Conservation (phyloP, 1,140 invertebrate genomes). For the Octopus sinensis region DNA sequence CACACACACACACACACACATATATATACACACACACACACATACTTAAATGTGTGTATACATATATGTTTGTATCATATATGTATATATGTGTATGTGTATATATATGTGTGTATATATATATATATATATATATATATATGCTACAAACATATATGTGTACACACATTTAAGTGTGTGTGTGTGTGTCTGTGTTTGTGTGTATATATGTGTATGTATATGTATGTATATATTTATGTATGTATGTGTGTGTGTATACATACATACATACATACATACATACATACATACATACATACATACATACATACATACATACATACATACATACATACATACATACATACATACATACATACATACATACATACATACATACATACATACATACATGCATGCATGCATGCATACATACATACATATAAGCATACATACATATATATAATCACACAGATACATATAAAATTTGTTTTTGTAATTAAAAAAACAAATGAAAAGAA, state of each 20-base stretch:
- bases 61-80: background rate
- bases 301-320: background rate
- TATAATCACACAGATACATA: background rate
- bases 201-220: too few relatives aligned
- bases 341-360: background rate
- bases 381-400: background rate
- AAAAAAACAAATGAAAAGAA: too few relatives aligned
- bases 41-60: too few relatives aligned
- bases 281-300: background rate
- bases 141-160: background rate
- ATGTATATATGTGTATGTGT: background rate
- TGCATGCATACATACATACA: background rate
- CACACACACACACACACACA: too few relatives aligned
- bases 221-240: background rate
- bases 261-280: background rate
- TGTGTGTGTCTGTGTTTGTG: too few relatives aligned
- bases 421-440: background rate
- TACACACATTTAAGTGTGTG: too few relatives aligned
- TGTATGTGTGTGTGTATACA: background rate
- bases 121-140: background rate
- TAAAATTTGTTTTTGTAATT: background rate
- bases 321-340: background rate
- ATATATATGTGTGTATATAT: background rate
- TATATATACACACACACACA: too few relatives aligned
- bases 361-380: background rate